Base-by-base conservation (phyloP, 2,797 vertebrate genomes). In the Ptychadena robeensis region DNA sequence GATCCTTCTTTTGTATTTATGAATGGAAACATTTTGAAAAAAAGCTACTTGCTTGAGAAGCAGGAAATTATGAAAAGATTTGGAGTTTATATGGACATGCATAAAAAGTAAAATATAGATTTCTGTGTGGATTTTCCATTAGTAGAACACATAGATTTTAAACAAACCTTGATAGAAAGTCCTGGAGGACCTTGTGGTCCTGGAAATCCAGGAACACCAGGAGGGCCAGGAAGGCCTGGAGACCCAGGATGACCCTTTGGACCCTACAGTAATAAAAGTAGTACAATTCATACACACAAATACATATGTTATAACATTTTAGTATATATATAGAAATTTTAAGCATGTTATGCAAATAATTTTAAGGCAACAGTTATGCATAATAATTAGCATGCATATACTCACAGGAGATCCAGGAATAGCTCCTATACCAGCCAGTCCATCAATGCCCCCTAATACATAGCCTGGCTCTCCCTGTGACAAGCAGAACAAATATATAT, bases 401-500 rank as follows among this genome's bases (percentile, higher is more conserved):
- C 95, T 94, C 85, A 97, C 96, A 12, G 95, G 90, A 1, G 92
- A 91, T 6, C 96, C 96, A 1, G 96, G 96, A 80, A 96, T 95
- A 79, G 95, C 96, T 85, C 94, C 96, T 85, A 83, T 88, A 9
- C 96, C 95, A 0, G 95, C 94, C 85, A 94, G 91, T 67, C 93
- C 88, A 35, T 96, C 96, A 2, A 93, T 85, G 22, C 94, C 94
- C 74, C 94, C 93, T 6, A 97, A 89, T 0, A 95, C 92, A 3
- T 96, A 98, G 14, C 96, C 96, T 1, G 96, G 96, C 48, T 97
- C 95, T 1, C 96, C 96, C 96, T 97, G 79, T 12, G 18, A 66
- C 18, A 22, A 48, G 12, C 44, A 48, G 44, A 48, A 48, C 2
- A 48, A 12, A 73, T 12, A 59, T 25, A n/a, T 48, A 18, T 32